Base-by-base conservation (phyloP, 1,140 invertebrate species). In the Drosophila arizonae region DNA sequence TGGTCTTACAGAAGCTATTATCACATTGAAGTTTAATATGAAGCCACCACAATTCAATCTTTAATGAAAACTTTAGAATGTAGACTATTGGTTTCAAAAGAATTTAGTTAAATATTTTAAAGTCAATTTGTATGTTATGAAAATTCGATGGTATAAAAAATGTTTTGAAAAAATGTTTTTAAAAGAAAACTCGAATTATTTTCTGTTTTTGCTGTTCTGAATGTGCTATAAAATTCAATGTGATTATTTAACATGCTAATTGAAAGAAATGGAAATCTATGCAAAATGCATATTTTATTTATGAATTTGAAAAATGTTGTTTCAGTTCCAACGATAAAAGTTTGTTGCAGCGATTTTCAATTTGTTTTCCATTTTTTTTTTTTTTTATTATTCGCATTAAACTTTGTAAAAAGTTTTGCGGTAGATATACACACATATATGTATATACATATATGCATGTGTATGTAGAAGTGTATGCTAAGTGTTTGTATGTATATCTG, bases 261-360 rank as follows among this genome's bases (percentile, higher is more conserved):
- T 77, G 81, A 86, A 81, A 71, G 81, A 45, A 61, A 66, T 51
- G 67, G 71, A 86, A 21, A 78, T 77, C 51, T 71, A 79, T 77
- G 81, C 62, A 62, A 39, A 85, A 84, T 79, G 52, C n/a, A 85
- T 81, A 64, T 75, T 78, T 86, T 60, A 85, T 85, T 81, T 81
- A 77, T 86, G 75, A 75, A 81, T 86, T 81, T 55, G 48, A 36
- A 39, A 79, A 81, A 63, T 63, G 55, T 51, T 68, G 45, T 81
- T 63, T 43, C 56, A 33, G 41, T 57, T 63, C 28, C 56, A 73
- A 76, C 62, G 72, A 79, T 71, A 77, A 81, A 85, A 85, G 74
- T 81, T 86, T 46, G 43, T 46, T 46, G 62, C 70, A 52, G 61
- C 60, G 70, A 85, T 87, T 86, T 86, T 54, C 78, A 81, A 85